Conservation (phyloP, 2,113 vertebrate genomes). For the Pomatorhinus ruficollis region DNA sequence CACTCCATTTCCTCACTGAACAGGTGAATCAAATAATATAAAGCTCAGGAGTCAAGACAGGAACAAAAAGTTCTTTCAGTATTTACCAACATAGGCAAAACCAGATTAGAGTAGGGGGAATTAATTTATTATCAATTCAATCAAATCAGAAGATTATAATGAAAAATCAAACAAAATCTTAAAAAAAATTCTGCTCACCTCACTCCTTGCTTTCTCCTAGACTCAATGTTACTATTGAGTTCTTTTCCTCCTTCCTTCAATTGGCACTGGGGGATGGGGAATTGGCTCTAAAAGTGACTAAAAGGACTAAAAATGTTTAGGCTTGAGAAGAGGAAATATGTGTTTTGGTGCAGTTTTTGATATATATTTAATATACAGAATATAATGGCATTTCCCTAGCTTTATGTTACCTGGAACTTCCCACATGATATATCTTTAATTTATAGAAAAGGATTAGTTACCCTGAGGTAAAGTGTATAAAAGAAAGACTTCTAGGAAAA, state of each 20-base stretch:
- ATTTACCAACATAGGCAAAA: not conserved
- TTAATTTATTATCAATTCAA: not conserved
- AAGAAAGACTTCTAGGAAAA: not conserved
- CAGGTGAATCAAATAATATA: not conserved
- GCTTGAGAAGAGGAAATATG: not conserved
- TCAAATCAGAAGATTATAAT: not conserved
- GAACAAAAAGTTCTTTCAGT: not conserved
- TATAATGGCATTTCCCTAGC: not conserved
- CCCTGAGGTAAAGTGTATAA: not conserved
- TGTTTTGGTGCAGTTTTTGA: not conserved
- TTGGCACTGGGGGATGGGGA: not conserved
- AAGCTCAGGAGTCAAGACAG: not conserved
- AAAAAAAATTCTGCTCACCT: not conserved
- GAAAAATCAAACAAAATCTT: not conserved
- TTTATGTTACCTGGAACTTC: not conserved
- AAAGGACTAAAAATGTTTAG: fast-evolving
- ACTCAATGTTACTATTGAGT: not conserved
- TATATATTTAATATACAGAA: not conserved
- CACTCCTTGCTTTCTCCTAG: not conserved
- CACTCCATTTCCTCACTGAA: not conserved
- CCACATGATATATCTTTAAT: not conserved
- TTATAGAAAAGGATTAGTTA: not conserved
- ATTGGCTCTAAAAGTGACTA: not conserved
- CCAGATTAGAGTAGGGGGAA: not conserved
- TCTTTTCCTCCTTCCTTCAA: not conserved